A percentile compares a stretch with the other conserved stretches of the same genome.
These are phyloP conservation scores for Cistogaster globosa DNA, from an alignment of 2,888 invertebrate genomes.

Conservation along the genomic window DNA sequence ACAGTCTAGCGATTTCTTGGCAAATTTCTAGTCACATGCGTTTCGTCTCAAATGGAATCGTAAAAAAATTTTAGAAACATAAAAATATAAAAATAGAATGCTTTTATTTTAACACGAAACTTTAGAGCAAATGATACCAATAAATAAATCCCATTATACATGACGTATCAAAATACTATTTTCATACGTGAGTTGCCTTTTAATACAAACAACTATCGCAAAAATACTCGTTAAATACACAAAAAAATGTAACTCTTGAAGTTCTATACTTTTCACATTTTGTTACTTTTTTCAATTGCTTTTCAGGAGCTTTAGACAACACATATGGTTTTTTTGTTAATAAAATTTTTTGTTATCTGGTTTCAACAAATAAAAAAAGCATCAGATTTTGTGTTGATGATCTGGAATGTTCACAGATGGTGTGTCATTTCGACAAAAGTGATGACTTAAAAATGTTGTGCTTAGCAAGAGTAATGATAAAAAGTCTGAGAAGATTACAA, in stretches of 20 bases:
- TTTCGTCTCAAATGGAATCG: slow-evolving; percentile 6
- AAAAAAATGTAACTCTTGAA: neutral
- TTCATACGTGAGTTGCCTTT: slow-evolving; percentile 80
- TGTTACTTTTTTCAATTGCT: slow-evolving; percentile 25
- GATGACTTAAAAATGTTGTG: slow-evolving; percentile 51
- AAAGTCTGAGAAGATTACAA: too few species aligned
- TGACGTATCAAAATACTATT: slow-evolving; percentile 80
- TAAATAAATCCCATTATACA: slow-evolving; percentile 82
- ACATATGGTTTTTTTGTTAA: slow-evolving; percentile 18
- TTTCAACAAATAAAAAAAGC: slow-evolving; percentile 14
- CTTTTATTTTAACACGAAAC: slow-evolving; percentile 64
- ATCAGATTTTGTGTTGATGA: slow-evolving; percentile 45
- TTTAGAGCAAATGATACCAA: slow-evolving; percentile 80
- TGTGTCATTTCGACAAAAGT: slow-evolving; percentile 52
- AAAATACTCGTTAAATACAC: slow-evolving; percentile 17
- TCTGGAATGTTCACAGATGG: slow-evolving; percentile 27
- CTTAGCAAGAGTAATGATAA: neutral
- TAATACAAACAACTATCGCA: slow-evolving; percentile 67
- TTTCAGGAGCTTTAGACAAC: slow-evolving; percentile 16
- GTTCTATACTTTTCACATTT: slow-evolving; percentile 32
- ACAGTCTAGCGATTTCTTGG: slow-evolving; percentile 61
- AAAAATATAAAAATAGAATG: slow-evolving; percentile 48
- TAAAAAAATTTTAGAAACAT: neutral
- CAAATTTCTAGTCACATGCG: slow-evolving; percentile 59
- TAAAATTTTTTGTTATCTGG: neutral